Base-by-base conservation (phyloP, 2,113 vertebrate genomes). In the Esox niger region DNA sequence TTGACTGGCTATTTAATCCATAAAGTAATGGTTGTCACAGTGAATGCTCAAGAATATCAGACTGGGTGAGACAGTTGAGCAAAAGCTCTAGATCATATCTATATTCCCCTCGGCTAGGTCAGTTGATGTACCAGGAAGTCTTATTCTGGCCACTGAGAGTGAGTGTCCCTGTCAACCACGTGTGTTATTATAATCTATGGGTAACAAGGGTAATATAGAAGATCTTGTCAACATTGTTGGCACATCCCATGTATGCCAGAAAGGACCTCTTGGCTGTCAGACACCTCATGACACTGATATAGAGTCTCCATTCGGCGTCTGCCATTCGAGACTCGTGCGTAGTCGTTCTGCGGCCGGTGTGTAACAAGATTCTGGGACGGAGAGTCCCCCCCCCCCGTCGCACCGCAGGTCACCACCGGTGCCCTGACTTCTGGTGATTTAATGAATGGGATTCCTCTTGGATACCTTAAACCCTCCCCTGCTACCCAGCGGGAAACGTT, bases 381-480 rank as follows among this genome's bases (percentile, higher is more conserved):
- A 21, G 79, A 73, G 49, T 32, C 3, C 43, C n/a, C n/a, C n/a
- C n/a, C n/a, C n/a, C 23, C 17, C 60, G 64, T 68, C 69, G 33
- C 81, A 79, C 74, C 27, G 33, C 55, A 60, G 57, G 31, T 72
- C 47, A n/a, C 47, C 2, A 2, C n/a, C 47, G 8, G 5, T 1
- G 47, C 17, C 47, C 5, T 2, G n/a, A 38, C 70, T 33, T 25
- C 55, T 49, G 23, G 29, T 68, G 67, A 73, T 46, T 77, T 85
- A 77, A 81, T 89, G 84, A 88, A 88, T 88, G 84, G 67, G 72
- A 79, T 66, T 65, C 66, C 27, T 21, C 2, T 4, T 52, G 38
- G 31, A 60, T 21, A 80, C 71, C 55, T 60, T 56, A 64, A 66
- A 64, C 61, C 62, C 57, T 13, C 59, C n/a, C 2, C 66, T 46